Percentiles rank a stretch among this genome's conserved stretches.
Conservation (phyloP, 2,797 vertebrate genomes). For the Poeciliopsis gracilis region DNA sequence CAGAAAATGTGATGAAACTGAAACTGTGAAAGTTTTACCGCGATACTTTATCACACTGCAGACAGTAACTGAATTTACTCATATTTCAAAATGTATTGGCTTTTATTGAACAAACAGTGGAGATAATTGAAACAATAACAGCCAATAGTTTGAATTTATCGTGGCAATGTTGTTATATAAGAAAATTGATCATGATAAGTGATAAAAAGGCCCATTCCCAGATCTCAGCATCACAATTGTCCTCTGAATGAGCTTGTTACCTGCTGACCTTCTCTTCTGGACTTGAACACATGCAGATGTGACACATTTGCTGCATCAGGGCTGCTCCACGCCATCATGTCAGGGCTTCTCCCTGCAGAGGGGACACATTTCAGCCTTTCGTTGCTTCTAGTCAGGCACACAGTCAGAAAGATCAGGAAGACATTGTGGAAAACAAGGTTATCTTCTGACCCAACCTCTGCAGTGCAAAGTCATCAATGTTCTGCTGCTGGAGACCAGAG, state of each 20-base stretch:
- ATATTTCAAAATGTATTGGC: too few species aligned
- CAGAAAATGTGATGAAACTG: background rate
- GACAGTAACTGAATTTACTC: too few species aligned
- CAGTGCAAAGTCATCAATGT: slow-evolving; percentile 60
- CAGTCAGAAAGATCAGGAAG: slow-evolving; percentile 48
- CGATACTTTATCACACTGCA: too few species aligned
- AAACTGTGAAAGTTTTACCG: background rate
- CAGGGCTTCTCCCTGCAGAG: background rate
- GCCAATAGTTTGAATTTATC: too few species aligned
- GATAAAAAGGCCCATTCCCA: too few species aligned
- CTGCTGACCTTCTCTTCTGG: slow-evolving; percentile 35
- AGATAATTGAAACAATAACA: too few species aligned
- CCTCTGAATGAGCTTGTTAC: slow-evolving; percentile 18
- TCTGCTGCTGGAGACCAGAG: slow-evolving; percentile 39
- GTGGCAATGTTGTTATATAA: too few species aligned
- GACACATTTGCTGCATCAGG: too few species aligned
- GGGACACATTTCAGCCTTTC: slow-evolving; percentile 28
- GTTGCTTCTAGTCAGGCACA: slow-evolving; percentile 22
- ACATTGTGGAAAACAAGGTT: slow-evolving; percentile 71
- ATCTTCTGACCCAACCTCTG: slow-evolving; percentile 72
- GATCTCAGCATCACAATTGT: background rate
- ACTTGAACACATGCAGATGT: slow-evolving; percentile 28
- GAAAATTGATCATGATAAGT: too few species aligned
- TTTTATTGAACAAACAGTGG: too few species aligned
- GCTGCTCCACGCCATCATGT: background rate